Evolutionary conservation across 2,888 invertebrate species (phyloP).

Genomic region (Allacma fusca): DNA sequence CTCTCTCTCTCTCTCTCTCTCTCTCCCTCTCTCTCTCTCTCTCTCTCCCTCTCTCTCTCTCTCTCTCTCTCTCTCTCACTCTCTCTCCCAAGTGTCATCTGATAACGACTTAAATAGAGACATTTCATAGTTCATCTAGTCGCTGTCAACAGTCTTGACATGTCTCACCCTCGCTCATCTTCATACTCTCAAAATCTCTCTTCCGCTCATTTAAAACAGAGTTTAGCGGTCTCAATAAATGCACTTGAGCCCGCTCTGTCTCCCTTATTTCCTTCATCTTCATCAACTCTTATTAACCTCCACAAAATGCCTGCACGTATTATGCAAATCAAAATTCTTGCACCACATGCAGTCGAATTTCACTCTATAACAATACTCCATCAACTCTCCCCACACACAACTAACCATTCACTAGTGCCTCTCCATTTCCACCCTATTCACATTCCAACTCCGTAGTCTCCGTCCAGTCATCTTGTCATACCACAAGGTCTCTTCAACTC

Average conservation of each 20-base stretch:
- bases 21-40: too few relatives aligned
- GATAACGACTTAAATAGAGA: too few relatives aligned
- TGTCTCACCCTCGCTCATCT: conserved; percentile 1
- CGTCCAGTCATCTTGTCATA: conserved; percentile 7
- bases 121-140: too few relatives aligned
- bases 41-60: too few relatives aligned
- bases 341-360: too few relatives aligned
- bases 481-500: conserved; percentile 2
- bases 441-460: conserved; percentile 5
- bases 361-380: too few relatives aligned
- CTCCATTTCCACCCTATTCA: background rate
- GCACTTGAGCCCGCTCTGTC: conserved; percentile 13
- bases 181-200: conserved; percentile 10
- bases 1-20: background rate
- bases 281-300: conserved; percentile 25
- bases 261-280: conserved; percentile 16
- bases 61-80: background rate
- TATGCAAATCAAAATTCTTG: conserved; percentile 12
- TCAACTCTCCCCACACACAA: too few relatives aligned
- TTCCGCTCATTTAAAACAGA: conserved; percentile 27
- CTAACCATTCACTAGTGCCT: too few relatives aligned
- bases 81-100: conserved; percentile 5
- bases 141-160: background rate
- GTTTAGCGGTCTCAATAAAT: conserved; percentile 24
- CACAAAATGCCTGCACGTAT: background rate